A percentile compares a stretch with the other conserved stretches of the same genome.
Conservation (phyloP, 1,140 invertebrate genomes). For the Camponotus floridanus region DNA sequence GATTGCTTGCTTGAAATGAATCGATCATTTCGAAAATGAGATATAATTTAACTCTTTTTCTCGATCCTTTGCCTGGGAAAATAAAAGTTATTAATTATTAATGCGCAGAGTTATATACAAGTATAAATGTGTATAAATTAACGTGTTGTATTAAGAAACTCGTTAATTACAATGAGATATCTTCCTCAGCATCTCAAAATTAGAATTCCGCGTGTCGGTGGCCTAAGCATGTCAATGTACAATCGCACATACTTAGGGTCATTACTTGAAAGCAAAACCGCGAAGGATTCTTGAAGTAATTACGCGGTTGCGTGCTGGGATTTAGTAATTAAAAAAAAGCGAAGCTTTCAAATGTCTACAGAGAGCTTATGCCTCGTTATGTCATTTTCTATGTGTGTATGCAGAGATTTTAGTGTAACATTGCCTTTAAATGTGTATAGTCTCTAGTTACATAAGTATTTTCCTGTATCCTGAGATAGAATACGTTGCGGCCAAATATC, state of each 20-base stretch:
- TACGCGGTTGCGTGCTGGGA: slow-evolving; percentile 7
- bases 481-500: not conserved
- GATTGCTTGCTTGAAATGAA: not conserved
- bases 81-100: not conserved
- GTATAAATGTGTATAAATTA: not conserved
- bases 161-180: not conserved
- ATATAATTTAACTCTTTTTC: not conserved
- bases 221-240: slow-evolving; percentile 2
- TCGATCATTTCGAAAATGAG: slow-evolving; percentile 11
- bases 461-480: not conserved
- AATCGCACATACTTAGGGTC: not conserved
- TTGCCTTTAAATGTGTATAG: too few relatives aligned
- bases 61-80: too few relatives aligned
- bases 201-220: not conserved
- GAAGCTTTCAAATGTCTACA: not conserved
- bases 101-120: not conserved
- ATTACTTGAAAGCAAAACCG: slow-evolving; percentile 47
- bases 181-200: not conserved
- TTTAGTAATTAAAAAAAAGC: slow-evolving; percentile 33
- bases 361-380: not conserved
- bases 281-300: slow-evolving; percentile 26
- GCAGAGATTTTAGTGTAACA: not conserved
- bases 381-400: not conserved
- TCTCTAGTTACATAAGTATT: not conserved
- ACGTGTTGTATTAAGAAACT: not conserved